Base-by-base conservation (phyloP, 2,888 invertebrate species). In the Frankliniella fusca region DNA sequence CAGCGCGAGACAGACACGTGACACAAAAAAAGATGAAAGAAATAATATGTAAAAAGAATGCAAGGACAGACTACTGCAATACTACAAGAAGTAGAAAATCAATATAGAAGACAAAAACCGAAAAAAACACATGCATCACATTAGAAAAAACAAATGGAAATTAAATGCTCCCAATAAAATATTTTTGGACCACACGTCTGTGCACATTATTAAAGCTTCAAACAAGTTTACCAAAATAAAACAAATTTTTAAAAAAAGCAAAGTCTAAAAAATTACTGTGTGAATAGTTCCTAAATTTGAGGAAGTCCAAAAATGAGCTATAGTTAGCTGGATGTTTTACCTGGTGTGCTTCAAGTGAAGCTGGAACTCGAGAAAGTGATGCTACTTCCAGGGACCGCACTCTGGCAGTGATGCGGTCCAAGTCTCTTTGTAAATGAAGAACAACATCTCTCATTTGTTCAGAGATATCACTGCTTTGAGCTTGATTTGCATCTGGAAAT, bases 381-480 rank as follows among this genome's bases (percentile, higher is more conserved):
- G 83, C 70, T 27, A 76, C 88, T 85, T 90, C 90, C 83, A 90
- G 86, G 81, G 87, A 86, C 80, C 87, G 87, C 20, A 90, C 88
- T 86, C 88, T 88, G 15, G 87, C 87, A 11, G 88, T 88, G 85
- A 90, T 87, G 83, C 88, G 87, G 80, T 90, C 90, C 80, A 91
- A 85, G 84, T 90, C 90, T 81, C 86, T 86, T 84, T 89, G 89
- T 81, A 91, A 86, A 86, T 88, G 88, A 83, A 89, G 89, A 83
- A 91, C 88, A 38, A 90, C 89, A 82, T 86, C 87, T 18, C 89
- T 87, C 80, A 91, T 88, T 85, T 90, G 90, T 84, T 88, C 88
- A 18, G 89, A 87, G 82, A 90, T 89, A 85, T 90, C n/a, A 27
- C 27, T 27, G 9, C 27, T 27, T 27, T 76, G 70, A 12, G 27